These are phyloP conservation scores for Caenorhabditis sp. DNA, from an alignment of 2,888 invertebrate species.

Conservation along the genomic window DNA sequence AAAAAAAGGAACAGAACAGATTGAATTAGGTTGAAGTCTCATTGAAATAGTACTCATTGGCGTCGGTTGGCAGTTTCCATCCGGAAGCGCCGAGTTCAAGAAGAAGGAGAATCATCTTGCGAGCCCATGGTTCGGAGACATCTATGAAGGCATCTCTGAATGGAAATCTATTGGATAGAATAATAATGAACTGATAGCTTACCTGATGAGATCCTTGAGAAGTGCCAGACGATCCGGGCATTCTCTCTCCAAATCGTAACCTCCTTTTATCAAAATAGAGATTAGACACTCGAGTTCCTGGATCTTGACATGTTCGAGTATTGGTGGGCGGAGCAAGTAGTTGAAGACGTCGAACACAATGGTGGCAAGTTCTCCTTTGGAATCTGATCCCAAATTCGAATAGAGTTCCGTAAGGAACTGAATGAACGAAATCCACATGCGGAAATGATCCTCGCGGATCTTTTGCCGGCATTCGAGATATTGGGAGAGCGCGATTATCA, in stretches of 20 bases:
- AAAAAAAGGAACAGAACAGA: conserved; percentile 3
- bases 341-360: conserved; percentile 81
- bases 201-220: conserved; percentile 78
- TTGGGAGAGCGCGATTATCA: conserved; percentile 75
- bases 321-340: conserved; percentile 77
- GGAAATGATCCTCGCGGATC: conserved; percentile 77
- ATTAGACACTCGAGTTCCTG: conserved; percentile 82
- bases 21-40: conserved; percentile 49
- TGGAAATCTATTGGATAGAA: not conserved
- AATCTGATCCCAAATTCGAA: conserved; percentile 75
- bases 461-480: conserved; percentile 79
- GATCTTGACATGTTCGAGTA: conserved; percentile 81
- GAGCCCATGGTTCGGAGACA: conserved; percentile 82
- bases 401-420: conserved; percentile 81
- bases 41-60: conserved; percentile 83
- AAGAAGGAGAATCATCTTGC: conserved; percentile 82
- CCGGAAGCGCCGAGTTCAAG: conserved; percentile 81
- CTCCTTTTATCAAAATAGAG: conserved; percentile 77
- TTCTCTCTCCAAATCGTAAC: conserved; percentile 82
- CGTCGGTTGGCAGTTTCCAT: conserved; percentile 81
- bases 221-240: conserved; percentile 79
- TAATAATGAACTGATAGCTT: not conserved
- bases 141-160: conserved; percentile 80
- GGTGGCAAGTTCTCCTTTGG: conserved; percentile 77
- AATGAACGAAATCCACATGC: conserved; percentile 81